Evolutionary conservation across 2,113 vertebrate genomes (phyloP), one percentile per base, ranked within the genome.

Genomic region (Chiloscyllium plagiosum): DNA sequence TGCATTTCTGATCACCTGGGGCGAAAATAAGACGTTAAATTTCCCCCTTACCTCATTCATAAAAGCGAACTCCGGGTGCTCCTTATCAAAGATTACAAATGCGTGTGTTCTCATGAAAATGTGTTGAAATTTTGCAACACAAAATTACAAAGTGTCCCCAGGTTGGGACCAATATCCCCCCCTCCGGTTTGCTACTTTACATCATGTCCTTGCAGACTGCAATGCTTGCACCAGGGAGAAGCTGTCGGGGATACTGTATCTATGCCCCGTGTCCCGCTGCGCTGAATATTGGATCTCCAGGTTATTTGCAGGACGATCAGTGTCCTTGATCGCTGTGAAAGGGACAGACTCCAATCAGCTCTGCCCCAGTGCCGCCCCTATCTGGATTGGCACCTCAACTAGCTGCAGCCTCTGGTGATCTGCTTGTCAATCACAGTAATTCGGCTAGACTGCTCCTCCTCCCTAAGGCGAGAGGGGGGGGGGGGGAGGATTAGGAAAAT

Each of bases 11-110:
- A 65, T 37, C 42, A 20, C 17, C 65, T n/a, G 89, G 33, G 89
- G 17, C 26, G 8, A 33, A 92, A 93, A 93, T 20, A 7, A 87
- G 52, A 10, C 6, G 19, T 22, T 66, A 92, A 66, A 93, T 68
- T 61, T 80, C 76, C 26, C 61, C 61, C 56, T 20, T 66, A 93
- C 89, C 89, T 93, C 89, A 93, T 93, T 93, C 89, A 93, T 66
- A 42, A 93, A 93, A 37, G 61, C 89, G 37, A 37, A 37, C 56
- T 93, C 89, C 89, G 17, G 87, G 1, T 22, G 61, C 33, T 93
- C 33, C 20, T n/a, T 26, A 22, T 47, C 7, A 61, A 8, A 68
- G n/a, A 37, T 68, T 93, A 33, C 89, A 93, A 90, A 52, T 61
- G 87, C 87, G 6, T 29, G 87, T 19, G n/a, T 33, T 61, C 17